Percentiles rank a stretch among this genome's conserved stretches.
These are phyloP conservation scores for Nyctalus aviator DNA, from an alignment of 2,797 vertebrate species.

Conservation along the genomic window DNA sequence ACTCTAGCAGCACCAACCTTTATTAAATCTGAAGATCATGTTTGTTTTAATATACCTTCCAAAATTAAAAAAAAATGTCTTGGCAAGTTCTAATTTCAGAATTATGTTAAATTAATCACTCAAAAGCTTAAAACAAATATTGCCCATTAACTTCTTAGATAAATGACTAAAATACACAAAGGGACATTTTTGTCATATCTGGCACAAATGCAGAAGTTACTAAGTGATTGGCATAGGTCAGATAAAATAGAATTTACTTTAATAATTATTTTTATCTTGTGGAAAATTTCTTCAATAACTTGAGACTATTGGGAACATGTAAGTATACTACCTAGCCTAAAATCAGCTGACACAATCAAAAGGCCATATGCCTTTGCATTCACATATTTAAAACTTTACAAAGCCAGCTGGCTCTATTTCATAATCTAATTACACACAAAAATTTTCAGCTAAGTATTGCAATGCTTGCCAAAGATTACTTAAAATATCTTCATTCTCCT, in stretches of 20 bases:
- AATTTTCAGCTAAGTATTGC: conserved; percentile 50
- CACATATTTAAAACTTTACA: conserved; percentile 39
- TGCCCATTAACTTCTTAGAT: not conserved
- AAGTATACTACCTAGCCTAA: not conserved
- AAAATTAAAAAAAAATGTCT: not conserved
- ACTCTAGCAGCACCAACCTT: not conserved
- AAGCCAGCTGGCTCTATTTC: conserved; percentile 68
- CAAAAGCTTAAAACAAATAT: not conserved
- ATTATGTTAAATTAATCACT: not conserved
- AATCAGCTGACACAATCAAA: conserved; percentile 54
- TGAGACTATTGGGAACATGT: not conserved
- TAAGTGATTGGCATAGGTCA: not conserved
- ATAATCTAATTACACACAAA: conserved; percentile 57
- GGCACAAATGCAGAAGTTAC: not conserved
- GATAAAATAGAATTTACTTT: conserved; percentile 11
- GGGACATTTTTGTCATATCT: not conserved
- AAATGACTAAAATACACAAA: not conserved
- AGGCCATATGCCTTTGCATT: conserved; percentile 54
- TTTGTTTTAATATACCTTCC: not conserved
- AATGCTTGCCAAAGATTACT: conserved; percentile 62
- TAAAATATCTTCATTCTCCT: conserved; percentile 38
- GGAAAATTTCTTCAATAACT: not conserved
- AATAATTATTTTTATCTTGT: not conserved
- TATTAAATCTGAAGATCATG: not conserved
- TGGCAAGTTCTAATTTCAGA: not conserved